Evolutionary conservation across 2,797 vertebrate genomes (phyloP).

Genomic region (Coluber constrictor): DNA sequence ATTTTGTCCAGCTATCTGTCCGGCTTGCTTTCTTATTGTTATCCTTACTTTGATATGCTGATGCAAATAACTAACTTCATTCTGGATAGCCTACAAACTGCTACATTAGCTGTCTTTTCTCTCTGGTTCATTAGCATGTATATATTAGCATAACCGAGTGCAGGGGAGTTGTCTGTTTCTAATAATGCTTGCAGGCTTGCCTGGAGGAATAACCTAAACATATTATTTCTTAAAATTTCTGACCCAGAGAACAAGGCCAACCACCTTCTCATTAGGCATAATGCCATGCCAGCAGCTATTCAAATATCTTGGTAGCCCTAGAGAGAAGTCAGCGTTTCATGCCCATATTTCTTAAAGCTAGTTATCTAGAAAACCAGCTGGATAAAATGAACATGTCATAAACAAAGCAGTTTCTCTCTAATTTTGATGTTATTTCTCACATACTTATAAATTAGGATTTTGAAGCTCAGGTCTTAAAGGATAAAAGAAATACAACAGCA

Average conservation of each 20-base stretch:
- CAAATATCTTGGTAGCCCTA: constrained; percentile 58
- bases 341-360: constrained; percentile 58
- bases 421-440: constrained; percentile 45
- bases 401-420: constrained; percentile 40
- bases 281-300: constrained; percentile 57
- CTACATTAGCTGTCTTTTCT: constrained; percentile 2
- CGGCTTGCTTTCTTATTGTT: not conserved
- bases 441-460: constrained; percentile 38
- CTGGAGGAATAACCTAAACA: constrained; percentile 52
- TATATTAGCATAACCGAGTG: constrained; percentile 24
- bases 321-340: constrained; percentile 46
- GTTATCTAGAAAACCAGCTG: constrained; percentile 57
- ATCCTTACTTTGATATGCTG: not conserved
- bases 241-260: constrained; percentile 31
- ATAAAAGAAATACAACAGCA: constrained; percentile 21
- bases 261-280: constrained; percentile 52
- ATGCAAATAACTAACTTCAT: not conserved
- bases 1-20: not conserved
- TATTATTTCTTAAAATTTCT: constrained; percentile 50
- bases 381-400: constrained; percentile 59
- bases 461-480: constrained; percentile 35
- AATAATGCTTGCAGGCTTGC: constrained; percentile 42
- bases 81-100: not conserved
- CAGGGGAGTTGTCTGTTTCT: constrained; percentile 31
- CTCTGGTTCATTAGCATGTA: constrained; percentile 20